Conservation (phyloP, 2,113 vertebrate species). For the Abramis brama region DNA sequence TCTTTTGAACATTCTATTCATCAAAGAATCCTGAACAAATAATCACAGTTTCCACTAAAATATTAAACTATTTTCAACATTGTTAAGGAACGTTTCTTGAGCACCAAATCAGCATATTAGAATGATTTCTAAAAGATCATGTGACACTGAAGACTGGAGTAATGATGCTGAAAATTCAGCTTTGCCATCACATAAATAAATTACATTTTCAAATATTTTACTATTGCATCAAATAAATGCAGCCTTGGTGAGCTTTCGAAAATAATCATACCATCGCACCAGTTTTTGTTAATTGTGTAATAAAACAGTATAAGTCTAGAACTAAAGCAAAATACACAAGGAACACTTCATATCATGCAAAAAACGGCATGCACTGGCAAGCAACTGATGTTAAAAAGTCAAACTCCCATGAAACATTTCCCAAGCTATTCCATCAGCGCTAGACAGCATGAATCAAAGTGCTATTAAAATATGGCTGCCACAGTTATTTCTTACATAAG, state of each 20-base stretch:
- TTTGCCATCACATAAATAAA: too few species aligned
- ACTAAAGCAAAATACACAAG: background rate
- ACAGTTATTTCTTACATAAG: conserved; percentile 2
- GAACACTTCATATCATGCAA: background rate
- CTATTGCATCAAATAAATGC: background rate
- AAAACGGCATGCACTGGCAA: background rate
- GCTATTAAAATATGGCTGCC: conserved; percentile 8
- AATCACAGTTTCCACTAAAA: too few species aligned
- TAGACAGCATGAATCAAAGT: background rate
- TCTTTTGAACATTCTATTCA: too few species aligned
- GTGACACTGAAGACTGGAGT: too few species aligned
- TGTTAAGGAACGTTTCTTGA: too few species aligned
- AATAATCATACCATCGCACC: too few species aligned
- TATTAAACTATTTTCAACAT: too few species aligned
- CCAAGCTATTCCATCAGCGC: background rate
- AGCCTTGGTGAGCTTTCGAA: background rate
- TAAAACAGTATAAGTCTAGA: background rate
- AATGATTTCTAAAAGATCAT: too few species aligned
- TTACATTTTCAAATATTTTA: too few species aligned
- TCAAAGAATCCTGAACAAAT: too few species aligned
- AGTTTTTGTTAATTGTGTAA: background rate
- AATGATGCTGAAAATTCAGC: too few species aligned
- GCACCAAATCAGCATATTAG: too few species aligned
- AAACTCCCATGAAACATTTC: background rate
- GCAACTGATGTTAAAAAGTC: background rate